Conservation (phyloP, 2,888 invertebrate species). For the Meloe dianella region DNA sequence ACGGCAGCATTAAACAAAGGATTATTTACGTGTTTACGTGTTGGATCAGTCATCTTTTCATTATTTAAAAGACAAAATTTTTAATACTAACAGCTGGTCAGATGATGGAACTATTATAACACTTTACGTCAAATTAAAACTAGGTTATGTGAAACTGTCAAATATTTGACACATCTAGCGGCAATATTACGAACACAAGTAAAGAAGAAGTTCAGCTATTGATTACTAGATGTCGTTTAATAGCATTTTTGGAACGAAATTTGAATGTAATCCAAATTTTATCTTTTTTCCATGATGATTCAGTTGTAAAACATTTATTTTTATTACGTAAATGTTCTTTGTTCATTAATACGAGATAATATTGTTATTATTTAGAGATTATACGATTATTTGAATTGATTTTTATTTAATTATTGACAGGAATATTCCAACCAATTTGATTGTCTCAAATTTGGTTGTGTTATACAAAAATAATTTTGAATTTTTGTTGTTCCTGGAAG, state of each 20-base stretch:
- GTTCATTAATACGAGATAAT: slow-evolving; percentile 24
- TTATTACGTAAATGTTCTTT: slow-evolving; percentile 33
- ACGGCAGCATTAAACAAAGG: slow-evolving; percentile 76
- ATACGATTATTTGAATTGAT: slow-evolving; percentile 20
- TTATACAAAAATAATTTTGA: slow-evolving; percentile 63
- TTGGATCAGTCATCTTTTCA: slow-evolving; percentile 46
- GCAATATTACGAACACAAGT: not conserved
- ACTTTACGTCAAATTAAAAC: slow-evolving; percentile 7
- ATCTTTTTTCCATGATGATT: slow-evolving; percentile 29
- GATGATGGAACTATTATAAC: slow-evolving; percentile 14
- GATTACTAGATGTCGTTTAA: slow-evolving; percentile 11
- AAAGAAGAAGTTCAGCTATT: slow-evolving; percentile 11
- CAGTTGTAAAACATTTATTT: slow-evolving; percentile 29
- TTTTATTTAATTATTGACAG: slow-evolving; percentile 37
- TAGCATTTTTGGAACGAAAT: not conserved
- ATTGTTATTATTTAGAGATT: slow-evolving; percentile 18
- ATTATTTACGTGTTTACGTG: slow-evolving; percentile 63
- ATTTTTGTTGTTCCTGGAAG: slow-evolving; percentile 63
- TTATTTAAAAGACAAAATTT: slow-evolving; percentile 17
- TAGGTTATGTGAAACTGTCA: not conserved
- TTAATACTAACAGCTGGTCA: slow-evolving; percentile 21
- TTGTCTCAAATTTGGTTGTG: slow-evolving; percentile 63
- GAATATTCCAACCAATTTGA: slow-evolving; percentile 48
- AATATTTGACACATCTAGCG: not conserved
- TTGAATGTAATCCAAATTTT: slow-evolving; percentile 19